Evolutionary conservation across 1,140 invertebrate species (phyloP).

Genomic region (Holotrichia oblita): DNA sequence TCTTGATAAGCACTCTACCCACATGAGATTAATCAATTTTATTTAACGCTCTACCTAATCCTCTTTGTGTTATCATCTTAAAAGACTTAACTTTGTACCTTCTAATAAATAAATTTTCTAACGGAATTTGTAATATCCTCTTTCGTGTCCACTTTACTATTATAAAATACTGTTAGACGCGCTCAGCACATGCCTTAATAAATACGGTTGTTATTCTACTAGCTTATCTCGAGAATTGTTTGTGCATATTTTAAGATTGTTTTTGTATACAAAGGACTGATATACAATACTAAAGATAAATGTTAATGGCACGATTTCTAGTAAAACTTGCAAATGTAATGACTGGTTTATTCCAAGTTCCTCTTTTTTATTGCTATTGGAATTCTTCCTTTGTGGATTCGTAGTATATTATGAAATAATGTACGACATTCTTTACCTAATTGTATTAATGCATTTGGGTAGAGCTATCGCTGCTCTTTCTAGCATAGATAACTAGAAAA

Average conservation of each 20-base stretch:
- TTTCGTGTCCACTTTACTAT: slow-evolving; percentile 1
- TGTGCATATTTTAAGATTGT: slow-evolving; percentile 6
- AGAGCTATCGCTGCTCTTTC: background rate
- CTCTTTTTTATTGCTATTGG: slow-evolving; percentile 18
- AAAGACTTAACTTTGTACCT: slow-evolving; percentile 32
- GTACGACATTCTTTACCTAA: slow-evolving; percentile 29
- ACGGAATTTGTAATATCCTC: slow-evolving; percentile 32
- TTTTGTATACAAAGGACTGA: slow-evolving; percentile 10
- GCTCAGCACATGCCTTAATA: slow-evolving; percentile 6
- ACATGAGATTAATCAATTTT: slow-evolving; percentile 34
- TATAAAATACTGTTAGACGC: background rate
- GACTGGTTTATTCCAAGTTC: slow-evolving; percentile 14
- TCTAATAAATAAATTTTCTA: slow-evolving; percentile 36
- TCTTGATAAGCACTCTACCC: slow-evolving; percentile 22
- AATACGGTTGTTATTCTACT: background rate
- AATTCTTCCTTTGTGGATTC: slow-evolving; percentile 1
- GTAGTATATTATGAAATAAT: slow-evolving; percentile 7
- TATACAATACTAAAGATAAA: slow-evolving; percentile 22
- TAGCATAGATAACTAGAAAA: slow-evolving; percentile 11
- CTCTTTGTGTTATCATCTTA: slow-evolving; percentile 36
- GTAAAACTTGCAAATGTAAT: slow-evolving; percentile 32
- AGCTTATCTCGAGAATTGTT: slow-evolving; percentile 4
- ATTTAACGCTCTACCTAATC: slow-evolving; percentile 20
- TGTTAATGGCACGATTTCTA: background rate
- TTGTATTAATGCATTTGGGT: slow-evolving; percentile 25